These are phyloP conservation scores for Brachionus rubens DNA, from an alignment of 1,140 invertebrate genomes.

Conservation along the genomic window DNA sequence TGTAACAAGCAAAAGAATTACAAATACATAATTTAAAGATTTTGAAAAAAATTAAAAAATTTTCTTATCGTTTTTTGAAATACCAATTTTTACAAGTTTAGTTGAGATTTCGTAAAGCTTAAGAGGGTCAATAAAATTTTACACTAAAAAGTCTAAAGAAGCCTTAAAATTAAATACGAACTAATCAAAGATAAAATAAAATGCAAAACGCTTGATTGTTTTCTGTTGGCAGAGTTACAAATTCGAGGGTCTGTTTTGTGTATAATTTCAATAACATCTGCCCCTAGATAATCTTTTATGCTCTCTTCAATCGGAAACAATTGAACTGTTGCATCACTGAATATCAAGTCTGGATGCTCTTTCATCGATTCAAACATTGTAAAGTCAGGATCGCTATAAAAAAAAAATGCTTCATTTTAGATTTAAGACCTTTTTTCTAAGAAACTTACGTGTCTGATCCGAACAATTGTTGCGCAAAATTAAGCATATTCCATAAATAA, in stretches of 20 bases:
- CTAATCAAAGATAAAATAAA: background rate
- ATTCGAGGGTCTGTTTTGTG: conserved; percentile 37
- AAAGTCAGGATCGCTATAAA: conserved; percentile 53
- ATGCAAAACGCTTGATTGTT: background rate
- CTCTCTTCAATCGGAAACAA: conserved; percentile 50
- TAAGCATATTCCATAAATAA: conserved; percentile 59
- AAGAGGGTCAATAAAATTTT: too few relatives aligned
- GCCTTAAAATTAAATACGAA: background rate
- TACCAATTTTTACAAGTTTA: too few relatives aligned
- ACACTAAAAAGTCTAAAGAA: too few relatives aligned
- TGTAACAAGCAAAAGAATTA: too few relatives aligned
- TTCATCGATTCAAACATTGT: conserved; percentile 57
- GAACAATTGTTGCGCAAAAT: conserved; percentile 61
- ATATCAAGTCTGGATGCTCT: conserved; percentile 57
- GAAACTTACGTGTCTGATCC: conserved; percentile 58
- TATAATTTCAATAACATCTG: conserved; percentile 38
- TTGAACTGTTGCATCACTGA: conserved; percentile 56
- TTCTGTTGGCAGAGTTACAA: background rate
- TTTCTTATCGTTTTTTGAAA: too few relatives aligned
- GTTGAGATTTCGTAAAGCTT: too few relatives aligned
- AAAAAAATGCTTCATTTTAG: background rate
- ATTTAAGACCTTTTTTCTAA: conserved; percentile 60
- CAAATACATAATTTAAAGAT: too few relatives aligned
- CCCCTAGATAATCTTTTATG: conserved; percentile 31
- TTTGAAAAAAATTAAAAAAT: too few relatives aligned